Percentiles rank a stretch among this genome's conserved stretches.
Evolutionary conservation across 2,797 vertebrate species (phyloP).

Genomic region (Heliangelus exortis): DNA sequence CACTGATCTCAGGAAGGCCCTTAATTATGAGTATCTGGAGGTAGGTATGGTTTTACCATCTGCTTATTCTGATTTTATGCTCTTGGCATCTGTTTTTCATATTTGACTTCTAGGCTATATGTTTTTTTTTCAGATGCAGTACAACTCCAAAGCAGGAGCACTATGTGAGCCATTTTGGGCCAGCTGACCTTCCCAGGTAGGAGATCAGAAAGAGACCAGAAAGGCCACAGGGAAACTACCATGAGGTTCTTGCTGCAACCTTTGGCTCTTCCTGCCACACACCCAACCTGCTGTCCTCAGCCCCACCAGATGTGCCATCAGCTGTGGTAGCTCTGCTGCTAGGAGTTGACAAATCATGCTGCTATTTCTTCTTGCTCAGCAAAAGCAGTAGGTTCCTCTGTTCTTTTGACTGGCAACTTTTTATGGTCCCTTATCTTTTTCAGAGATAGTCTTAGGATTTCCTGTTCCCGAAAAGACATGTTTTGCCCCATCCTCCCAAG

Average conservation of each 20-base stretch:
- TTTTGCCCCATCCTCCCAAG: not conserved
- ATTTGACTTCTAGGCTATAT: not conserved
- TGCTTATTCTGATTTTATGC: not conserved
- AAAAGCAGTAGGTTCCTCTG: not conserved
- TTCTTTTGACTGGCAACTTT: not conserved
- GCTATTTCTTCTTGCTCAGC: not conserved
- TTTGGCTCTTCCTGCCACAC: not conserved
- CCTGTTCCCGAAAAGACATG: not conserved
- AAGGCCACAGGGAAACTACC: not conserved
- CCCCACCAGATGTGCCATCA: not conserved
- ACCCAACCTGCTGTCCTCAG: not conserved
- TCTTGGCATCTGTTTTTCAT: not conserved
- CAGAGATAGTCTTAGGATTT: not conserved
- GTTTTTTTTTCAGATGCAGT: not conserved
- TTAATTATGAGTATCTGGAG: not conserved
- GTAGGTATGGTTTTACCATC: not conserved
- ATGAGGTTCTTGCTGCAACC: fast-evolving
- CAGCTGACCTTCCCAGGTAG: not conserved
- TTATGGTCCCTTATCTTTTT: not conserved
- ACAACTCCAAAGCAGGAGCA: not conserved
- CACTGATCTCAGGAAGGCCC: not conserved
- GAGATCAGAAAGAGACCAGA: not conserved
- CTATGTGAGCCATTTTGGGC: not conserved
- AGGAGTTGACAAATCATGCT: not conserved
- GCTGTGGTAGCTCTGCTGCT: not conserved